Percentiles rank a stretch among this genome's conserved stretches.
phyloP scores from a whole-genome alignment of 2,113 vertebrate species.

The Egretta garzetta region DNA sequence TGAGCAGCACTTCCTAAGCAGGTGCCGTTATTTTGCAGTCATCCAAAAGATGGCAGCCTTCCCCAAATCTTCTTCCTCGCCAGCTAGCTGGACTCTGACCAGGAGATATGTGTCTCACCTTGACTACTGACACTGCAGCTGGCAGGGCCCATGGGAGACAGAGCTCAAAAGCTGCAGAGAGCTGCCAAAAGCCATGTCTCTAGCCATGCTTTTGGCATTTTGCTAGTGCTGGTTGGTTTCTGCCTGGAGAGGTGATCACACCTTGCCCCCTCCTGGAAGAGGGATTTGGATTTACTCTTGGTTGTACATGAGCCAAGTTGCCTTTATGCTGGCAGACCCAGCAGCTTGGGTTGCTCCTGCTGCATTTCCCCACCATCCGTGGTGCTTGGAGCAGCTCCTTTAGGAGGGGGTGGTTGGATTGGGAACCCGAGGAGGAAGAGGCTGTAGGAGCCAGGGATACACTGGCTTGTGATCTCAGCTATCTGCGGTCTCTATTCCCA shows the following conservation, averaged over 20 bases:
- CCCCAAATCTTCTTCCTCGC: not conserved
- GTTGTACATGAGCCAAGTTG: not conserved
- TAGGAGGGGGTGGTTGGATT: not conserved
- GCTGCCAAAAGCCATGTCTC: not conserved
- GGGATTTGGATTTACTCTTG: not conserved
- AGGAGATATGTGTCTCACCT: rapidly evolving
- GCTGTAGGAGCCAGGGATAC: not conserved
- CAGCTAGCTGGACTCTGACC: not conserved
- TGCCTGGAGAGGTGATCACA: not conserved
- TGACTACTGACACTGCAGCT: rapidly evolving
- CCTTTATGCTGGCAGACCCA: not conserved
- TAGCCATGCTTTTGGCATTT: rapidly evolving
- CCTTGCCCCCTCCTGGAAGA: not conserved
- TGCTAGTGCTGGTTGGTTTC: not conserved
- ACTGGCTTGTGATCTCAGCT: not conserved
- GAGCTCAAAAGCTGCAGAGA: not conserved
- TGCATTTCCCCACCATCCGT: not conserved
- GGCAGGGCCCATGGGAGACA: rapidly evolving
- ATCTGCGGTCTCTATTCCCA: not conserved
- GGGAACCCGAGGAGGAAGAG: not conserved
- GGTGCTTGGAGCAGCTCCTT: not conserved
- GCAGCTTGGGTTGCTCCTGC: not conserved
- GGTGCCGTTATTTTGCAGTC: not conserved
- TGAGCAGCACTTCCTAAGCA: not conserved
- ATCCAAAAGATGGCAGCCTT: constrained; percentile 68